These are phyloP conservation scores for Girardinichthys multiradiatus DNA, from an alignment of 2,113 vertebrate species.

Conservation along the genomic window DNA sequence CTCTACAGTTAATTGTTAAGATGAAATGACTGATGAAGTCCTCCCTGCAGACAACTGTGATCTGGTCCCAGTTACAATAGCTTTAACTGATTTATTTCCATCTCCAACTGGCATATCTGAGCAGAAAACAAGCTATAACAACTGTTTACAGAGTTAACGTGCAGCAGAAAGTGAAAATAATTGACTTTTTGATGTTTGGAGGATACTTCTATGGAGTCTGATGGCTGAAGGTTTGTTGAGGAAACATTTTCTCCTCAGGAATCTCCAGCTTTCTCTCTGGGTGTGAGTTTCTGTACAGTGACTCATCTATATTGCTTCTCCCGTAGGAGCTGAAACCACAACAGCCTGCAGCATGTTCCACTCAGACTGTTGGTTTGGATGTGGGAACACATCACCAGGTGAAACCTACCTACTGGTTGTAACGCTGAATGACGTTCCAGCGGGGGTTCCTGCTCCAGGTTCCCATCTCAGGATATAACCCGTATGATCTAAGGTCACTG, in stretches of 20 bases:
- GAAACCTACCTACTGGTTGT: neutral
- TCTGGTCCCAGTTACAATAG: no score
- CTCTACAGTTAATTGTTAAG: no score
- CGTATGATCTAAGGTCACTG: conserved; percentile 28
- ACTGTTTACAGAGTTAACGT: no score
- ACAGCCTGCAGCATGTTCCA: neutral
- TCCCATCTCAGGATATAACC: conserved; percentile 62
- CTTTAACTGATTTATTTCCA: no score
- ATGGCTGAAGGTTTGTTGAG: neutral
- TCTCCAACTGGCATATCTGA: no score
- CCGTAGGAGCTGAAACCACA: neutral
- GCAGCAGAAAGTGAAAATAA: no score
- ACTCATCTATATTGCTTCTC: neutral
- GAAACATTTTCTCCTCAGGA: neutral
- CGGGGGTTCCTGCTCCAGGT: conserved; percentile 37
- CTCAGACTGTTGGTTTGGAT: no score
- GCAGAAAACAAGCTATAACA: no score
- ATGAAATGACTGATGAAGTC: no score
- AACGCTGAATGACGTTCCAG: conserved; percentile 42
- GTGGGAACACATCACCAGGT: neutral
- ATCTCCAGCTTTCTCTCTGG: neutral
- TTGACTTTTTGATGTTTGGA: no score
- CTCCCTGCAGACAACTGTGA: no score
- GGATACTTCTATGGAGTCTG: no score
- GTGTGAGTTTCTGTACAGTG: neutral